Base-by-base conservation (phyloP, 2,113 vertebrate genomes). In the Murina feae region DNA sequence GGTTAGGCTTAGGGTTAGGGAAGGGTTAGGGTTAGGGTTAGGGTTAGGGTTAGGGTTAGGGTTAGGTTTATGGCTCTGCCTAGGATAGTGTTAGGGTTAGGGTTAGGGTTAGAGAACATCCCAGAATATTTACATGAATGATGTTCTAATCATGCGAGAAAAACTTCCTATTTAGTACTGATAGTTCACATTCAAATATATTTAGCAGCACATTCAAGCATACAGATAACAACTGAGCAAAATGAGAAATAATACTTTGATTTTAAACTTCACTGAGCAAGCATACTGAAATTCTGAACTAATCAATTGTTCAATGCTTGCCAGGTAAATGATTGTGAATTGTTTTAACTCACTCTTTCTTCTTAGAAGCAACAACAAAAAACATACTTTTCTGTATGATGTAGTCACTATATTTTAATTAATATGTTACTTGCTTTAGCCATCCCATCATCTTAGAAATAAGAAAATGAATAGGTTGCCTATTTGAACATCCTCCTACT, bases 371-470 rank as follows among this genome's bases (percentile, higher is more conserved):
- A 93, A 90, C 20, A 78, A 68, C 16, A 17, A 66, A n/a, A 66
- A 66, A n/a, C 30, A 60, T 42, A 1, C 68, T 14, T 86, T 89
- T 10, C 39, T 35, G 0, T 37, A 12, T 89, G 63, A 75, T 25
- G 25, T 30, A 18, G 51, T 63, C 2, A 76, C 20, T n/a, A 69
- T 44, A 85, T 95, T 97, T 63, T 89, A 0, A 25, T 42, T 63
- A 51, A 39, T 17, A 1, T 2, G 32, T 60, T 21, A 84, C 63
- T 51, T 93, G 21, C 96, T 98, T 97, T 98, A 85, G 94, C 98
- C n/a, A 99, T 66, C 97, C 97, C 74, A 97, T 98, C 96, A 97
- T 92, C 20, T 98, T 93, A 72, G 98, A 98, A 95, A 83, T 69
- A 23, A 94, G 65, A 0, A 98, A 98, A 42, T 98, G 86, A 13